phyloP scores from a whole-genome alignment of 2,888 invertebrate genomes.

The Bombylius major region DNA sequence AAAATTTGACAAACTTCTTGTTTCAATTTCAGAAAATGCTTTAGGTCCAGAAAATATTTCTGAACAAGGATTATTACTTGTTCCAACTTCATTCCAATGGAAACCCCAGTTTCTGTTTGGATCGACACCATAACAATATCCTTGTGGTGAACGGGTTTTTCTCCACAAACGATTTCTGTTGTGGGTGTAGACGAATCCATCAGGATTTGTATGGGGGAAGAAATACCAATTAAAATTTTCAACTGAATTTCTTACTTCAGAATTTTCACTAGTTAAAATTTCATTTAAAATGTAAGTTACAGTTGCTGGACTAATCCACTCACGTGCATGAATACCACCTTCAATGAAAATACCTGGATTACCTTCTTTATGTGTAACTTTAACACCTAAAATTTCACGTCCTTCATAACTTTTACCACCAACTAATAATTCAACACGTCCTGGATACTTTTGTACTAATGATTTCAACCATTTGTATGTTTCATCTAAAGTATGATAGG shows the following conservation, averaged over 20 bases:
- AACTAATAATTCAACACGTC: constrained; percentile 38
- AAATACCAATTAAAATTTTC: constrained; percentile 58
- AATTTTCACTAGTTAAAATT: constrained; percentile 43
- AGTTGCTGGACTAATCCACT: constrained; percentile 59
- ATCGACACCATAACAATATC: constrained; percentile 44
- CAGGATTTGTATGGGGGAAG: constrained; percentile 61
- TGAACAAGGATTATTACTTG: constrained; percentile 34
- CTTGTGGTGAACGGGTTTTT: constrained; percentile 44
- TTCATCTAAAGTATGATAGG: constrained; percentile 30
- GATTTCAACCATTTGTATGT: constrained; percentile 45
- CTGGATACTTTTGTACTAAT: constrained; percentile 37
- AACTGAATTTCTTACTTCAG: constrained; percentile 38
- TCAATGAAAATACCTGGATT: constrained; percentile 48
- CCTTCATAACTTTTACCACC: constrained; percentile 47
- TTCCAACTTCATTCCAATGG: constrained; percentile 45
- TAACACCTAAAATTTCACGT: constrained; percentile 46
- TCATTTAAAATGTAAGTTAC: constrained; percentile 49
- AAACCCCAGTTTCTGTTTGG: constrained; percentile 52
- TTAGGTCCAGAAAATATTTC: constrained; percentile 41
- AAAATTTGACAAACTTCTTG: constrained; percentile 42
- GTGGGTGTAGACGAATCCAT: constrained; percentile 60
- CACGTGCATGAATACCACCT: constrained; percentile 57
- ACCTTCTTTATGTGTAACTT: constrained; percentile 37
- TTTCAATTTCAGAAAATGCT: constrained; percentile 46
- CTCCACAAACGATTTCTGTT: constrained; percentile 49